A percentile compares a stretch with the other conserved stretches of the same genome.
Evolutionary conservation across 2,113 vertebrate species (phyloP).

Genomic region (Tetrao urogallus): DNA sequence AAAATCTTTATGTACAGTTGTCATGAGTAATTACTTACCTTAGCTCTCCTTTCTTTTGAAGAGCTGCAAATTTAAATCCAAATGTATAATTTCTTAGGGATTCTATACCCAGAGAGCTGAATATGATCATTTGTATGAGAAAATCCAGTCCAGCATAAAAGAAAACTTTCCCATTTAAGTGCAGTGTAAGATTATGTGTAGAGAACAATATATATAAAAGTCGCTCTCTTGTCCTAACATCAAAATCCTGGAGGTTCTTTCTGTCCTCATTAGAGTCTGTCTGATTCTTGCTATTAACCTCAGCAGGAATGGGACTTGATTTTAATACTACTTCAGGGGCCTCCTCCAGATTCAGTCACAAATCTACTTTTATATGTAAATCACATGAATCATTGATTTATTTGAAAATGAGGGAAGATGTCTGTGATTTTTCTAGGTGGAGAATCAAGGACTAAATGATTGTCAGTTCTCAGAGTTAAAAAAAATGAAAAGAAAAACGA

Average conservation of each 20-base stretch:
- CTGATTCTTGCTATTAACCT: conserved; percentile 6
- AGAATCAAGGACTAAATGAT: conserved; percentile 22
- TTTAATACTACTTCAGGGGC: conserved; percentile 33
- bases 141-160: neutral
- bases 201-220: neutral
- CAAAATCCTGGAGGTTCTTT: conserved; percentile 10
- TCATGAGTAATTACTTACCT: conserved; percentile 40
- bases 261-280: neutral
- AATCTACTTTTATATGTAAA: conserved; percentile 45
- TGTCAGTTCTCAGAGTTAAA: neutral
- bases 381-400: conserved; percentile 16
- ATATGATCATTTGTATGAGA: neutral
- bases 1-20: conserved; percentile 44
- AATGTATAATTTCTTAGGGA: conserved; percentile 36
- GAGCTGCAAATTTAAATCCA: conserved; percentile 33
- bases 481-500: conserved; percentile 15
- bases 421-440: neutral
- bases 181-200: neutral
- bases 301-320: neutral
- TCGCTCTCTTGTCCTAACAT: neutral
- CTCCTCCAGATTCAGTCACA: neutral
- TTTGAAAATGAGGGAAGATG: neutral
- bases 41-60: conserved; percentile 59
- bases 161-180: conserved; percentile 29
- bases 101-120: neutral